Percentiles rank a stretch among this genome's conserved stretches.
Evolutionary conservation across 2,797 vertebrate genomes (phyloP).

Genomic region (Cyclura pinguis): DNA sequence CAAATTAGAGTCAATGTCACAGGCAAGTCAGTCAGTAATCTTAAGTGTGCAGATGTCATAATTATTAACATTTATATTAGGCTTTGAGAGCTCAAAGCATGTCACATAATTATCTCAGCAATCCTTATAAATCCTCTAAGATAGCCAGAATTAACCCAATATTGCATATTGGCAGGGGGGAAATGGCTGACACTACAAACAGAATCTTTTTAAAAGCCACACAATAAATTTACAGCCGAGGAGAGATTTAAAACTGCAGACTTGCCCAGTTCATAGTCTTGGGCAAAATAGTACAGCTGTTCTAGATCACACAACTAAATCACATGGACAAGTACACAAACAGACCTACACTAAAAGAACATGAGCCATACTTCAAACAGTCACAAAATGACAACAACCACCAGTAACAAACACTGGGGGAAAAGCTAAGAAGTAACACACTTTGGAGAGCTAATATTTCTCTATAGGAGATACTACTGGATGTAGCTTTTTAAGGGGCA

Average conservation of each 20-base stretch:
- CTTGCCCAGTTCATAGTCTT: neutral
- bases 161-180: neutral
- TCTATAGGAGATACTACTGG: too few relatives aligned
- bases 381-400: neutral
- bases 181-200: neutral
- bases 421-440: neutral
- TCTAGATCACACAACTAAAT: slow-evolving; percentile 4
- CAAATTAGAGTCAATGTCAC: neutral
- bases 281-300: neutral
- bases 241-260: neutral
- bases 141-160: neutral
- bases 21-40: neutral
- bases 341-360: slow-evolving; percentile 5
- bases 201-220: neutral
- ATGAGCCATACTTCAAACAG: neutral
- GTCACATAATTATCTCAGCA: slow-evolving; percentile 7
- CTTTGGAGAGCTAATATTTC: neutral
- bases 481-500: neutral
- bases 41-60: neutral
- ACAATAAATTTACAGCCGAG: neutral
- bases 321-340: slow-evolving; percentile 23
- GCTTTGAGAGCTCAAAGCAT: neutral
- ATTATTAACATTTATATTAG: neutral
- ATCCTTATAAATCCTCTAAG: neutral
- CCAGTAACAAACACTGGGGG: neutral